Conservation (phyloP, 2,888 invertebrate species). For the Globia sparganii region DNA sequence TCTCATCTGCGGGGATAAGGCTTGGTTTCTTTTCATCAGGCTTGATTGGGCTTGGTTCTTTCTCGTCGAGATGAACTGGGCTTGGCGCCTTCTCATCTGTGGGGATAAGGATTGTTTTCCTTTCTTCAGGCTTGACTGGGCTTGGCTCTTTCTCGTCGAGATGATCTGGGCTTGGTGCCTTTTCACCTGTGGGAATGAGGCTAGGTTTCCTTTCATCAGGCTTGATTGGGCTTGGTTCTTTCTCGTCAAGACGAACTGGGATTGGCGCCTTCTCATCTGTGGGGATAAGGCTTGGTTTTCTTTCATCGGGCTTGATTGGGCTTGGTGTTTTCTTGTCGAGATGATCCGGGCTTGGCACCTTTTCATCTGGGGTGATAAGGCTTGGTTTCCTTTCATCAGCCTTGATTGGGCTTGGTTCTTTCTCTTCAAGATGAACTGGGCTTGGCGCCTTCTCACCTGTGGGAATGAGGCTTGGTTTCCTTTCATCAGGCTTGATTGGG, state of each 20-base stretch:
- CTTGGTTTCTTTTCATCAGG: no score
- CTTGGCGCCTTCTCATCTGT: no score
- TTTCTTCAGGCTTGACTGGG: neutral
- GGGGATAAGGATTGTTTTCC: neutral
- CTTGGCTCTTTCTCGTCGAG: neutral
- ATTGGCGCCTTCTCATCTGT: no score
- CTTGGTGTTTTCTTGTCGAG: neutral
- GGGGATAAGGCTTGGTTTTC: no score
- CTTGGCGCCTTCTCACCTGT: neutral
- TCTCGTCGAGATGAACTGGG: no score
- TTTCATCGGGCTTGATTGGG: no score
- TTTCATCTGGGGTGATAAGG: neutral
- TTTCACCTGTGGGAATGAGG: no score
- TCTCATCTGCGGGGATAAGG: no score
- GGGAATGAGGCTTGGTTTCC: neutral
- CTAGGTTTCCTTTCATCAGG: neutral
- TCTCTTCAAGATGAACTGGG: neutral
- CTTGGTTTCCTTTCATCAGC: neutral
- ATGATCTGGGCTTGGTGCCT: neutral
- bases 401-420: neutral
- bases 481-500: neutral
- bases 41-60: no score
- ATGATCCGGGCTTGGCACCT: neutral
- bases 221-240: neutral
- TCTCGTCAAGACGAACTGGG: neutral